Conservation (phyloP, 2,888 invertebrate genomes). For the Dicyrtomina minuta region DNA sequence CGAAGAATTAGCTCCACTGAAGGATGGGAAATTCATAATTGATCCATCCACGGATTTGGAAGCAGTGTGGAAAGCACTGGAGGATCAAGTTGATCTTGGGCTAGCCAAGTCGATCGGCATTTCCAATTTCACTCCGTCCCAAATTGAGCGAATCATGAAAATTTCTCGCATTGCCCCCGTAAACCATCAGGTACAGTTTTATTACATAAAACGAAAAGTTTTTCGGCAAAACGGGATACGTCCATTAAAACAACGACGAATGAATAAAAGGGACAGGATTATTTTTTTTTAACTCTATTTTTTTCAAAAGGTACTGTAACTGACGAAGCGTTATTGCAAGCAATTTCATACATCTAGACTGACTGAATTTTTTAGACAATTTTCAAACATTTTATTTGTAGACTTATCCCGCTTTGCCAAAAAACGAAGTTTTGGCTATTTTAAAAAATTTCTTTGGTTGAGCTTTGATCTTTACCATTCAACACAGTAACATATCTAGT, state of each 20-base stretch:
- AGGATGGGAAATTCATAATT: slow-evolving; percentile 38
- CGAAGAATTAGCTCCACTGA: slow-evolving; percentile 58
- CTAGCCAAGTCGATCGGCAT: slow-evolving; percentile 77
- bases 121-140: slow-evolving; percentile 77
- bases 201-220: no score
- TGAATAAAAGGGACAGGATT: background rate
- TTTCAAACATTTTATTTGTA: no score
- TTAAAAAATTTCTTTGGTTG: no score
- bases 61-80: slow-evolving; percentile 70
- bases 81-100: slow-evolving; percentile 69
- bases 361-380: no score
- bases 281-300: background rate
- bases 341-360: no score
- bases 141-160: slow-evolving; percentile 68
- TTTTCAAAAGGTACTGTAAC: no score
- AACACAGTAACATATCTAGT: no score
- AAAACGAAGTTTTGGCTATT: no score
- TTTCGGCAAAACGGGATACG: no score
- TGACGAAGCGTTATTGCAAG: no score
- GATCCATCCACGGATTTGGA: slow-evolving; percentile 61
- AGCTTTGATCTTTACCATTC: no score
- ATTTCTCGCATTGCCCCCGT: slow-evolving; percentile 66
- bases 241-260: background rate
- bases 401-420: no score
- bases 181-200: slow-evolving; percentile 58